Base-by-base conservation (phyloP, 2,113 vertebrate species). In the Scomber colias region DNA sequence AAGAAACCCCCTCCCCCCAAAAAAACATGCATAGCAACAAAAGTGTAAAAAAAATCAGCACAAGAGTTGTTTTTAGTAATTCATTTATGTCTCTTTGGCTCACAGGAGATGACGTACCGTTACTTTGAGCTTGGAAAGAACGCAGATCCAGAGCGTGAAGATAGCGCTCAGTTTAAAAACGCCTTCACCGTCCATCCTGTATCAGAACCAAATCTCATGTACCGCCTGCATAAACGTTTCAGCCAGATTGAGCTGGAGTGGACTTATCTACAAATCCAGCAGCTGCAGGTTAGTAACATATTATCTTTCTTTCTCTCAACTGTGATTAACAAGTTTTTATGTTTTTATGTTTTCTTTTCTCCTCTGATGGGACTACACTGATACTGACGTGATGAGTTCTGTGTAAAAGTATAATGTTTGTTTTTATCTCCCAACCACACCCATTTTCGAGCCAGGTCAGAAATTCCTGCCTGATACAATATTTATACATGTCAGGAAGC, bases 101-200 rank as follows among this genome's bases (percentile, higher is more conserved):
- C 78, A 7, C 81, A 99, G 98, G 97, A 96, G 46, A 96, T 98
- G 94, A 96, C 90, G 9, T 99, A 97, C 48, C 95, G 69, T 45
- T 97, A 97, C 46, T 97, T 97, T 5, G 97, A 98, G 90, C 87
- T 99, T 27, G 96, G 96, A 63, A 97, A 98, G 92, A 98, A 99
- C 15, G 94, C 95, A 1, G 97, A 98, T 82, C 96, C 94, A 0
- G 97, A 99, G 89, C 96, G 96, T 2, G 96, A 98, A 70, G 96
- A 97, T 50, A 95, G 96, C 21, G n/a, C 82, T 0, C 93, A 92
- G 49, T 97, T 99, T 82, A 95, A 95, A 72, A 95, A 92, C 0
- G 96, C 97, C 63, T 95, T 98, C 49, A 92, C 97, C 0, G 97
- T 98, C 45, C 95, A 99, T 77, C 97, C 97, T 0, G 95, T 99